phyloP scores from a whole-genome alignment of 2,888 invertebrate genomes.

The Chrysolina haemoptera region DNA sequence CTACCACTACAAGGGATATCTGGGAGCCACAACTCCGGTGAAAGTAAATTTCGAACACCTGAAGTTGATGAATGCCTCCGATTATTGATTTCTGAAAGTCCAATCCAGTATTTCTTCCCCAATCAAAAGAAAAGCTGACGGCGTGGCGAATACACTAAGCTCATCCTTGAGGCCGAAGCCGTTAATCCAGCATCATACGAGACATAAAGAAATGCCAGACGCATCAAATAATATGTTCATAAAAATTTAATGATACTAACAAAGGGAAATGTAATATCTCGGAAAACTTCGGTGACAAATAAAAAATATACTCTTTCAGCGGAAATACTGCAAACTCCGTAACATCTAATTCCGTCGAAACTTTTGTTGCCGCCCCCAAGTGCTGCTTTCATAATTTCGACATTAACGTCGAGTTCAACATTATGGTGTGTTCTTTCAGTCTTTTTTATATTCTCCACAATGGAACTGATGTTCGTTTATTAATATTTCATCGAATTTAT shows the following conservation, averaged over 20 bases:
- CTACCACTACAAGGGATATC: no score
- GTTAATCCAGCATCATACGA: background rate
- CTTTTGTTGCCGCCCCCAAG: background rate
- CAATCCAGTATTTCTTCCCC: no score
- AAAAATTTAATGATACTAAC: slow-evolving; percentile 16
- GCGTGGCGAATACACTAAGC: no score
- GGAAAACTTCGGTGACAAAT: slow-evolving; percentile 19
- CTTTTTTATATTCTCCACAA: background rate
- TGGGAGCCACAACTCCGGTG: no score
- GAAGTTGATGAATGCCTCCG: no score
- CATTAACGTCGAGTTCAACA: background rate
- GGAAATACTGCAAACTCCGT: background rate
- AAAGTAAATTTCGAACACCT: no score
- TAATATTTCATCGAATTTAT: no score
- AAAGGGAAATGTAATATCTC: slow-evolving; percentile 1
- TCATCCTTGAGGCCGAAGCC: background rate
- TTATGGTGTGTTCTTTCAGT: background rate
- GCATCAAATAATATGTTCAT: background rate
- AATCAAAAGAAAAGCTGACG: no score
- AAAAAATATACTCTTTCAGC: slow-evolving; percentile 3
- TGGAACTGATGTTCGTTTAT: background rate
- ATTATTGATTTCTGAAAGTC: no score
- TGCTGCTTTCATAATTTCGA: background rate
- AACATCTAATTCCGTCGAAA: background rate
- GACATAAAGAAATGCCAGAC: background rate